Percentiles rank a stretch among this genome's conserved stretches.
phyloP scores from a whole-genome alignment of 2,888 invertebrate genomes.

The Tachina grossa region DNA sequence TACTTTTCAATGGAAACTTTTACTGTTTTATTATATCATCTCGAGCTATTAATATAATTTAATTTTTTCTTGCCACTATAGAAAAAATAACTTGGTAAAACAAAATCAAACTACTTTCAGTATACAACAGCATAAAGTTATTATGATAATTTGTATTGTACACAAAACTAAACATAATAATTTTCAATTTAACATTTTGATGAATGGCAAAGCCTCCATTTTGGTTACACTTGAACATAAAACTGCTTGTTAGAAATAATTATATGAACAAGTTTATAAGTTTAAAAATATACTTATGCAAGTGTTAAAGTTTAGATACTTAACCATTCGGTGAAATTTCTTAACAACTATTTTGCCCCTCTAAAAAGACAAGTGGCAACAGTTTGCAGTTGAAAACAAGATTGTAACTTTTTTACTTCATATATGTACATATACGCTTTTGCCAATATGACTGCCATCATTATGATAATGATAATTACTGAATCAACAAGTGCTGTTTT shows the following conservation, averaged over 20 bases:
- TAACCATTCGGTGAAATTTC: conserved; percentile 2
- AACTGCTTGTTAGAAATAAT: conserved; percentile 35
- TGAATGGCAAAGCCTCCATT: conserved; percentile 2
- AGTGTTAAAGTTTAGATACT: conserved; percentile 28
- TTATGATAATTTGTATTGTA: not conserved
- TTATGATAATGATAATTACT: conserved; percentile 55
- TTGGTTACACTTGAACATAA: not conserved
- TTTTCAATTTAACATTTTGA: conserved; percentile 29
- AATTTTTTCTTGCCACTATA: not conserved
- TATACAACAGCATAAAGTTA: conserved; percentile 8
- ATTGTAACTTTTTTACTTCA: not conserved
- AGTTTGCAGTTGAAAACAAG: conserved; percentile 8
- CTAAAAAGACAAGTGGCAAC: conserved; percentile 20
- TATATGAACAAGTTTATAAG: conserved; percentile 39
- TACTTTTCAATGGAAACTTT: no score
- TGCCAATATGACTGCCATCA: not conserved
- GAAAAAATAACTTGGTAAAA: not conserved
- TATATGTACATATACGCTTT: not conserved
- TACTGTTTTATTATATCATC: no score
- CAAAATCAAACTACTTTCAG: not conserved
- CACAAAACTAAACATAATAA: conserved; percentile 15
- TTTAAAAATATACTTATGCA: not conserved
- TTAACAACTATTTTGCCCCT: not conserved
- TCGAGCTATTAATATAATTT: not conserved
- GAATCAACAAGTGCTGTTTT: conserved; percentile 62